A percentile compares a stretch with the other conserved stretches of the same genome.
Conservation (phyloP, 1,140 invertebrate genomes). For the Brachionus sp. region DNA sequence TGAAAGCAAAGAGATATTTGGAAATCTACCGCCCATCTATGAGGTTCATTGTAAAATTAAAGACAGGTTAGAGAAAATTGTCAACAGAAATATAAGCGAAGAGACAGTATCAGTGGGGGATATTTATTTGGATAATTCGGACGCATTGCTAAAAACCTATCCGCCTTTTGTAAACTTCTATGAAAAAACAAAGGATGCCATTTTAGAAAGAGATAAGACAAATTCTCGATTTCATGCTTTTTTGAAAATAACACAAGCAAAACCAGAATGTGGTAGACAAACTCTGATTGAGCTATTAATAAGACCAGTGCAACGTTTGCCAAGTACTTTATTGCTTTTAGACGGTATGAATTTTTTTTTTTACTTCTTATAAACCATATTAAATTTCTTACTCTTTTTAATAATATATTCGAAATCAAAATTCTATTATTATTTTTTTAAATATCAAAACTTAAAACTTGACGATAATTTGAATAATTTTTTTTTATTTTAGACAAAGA, state of each 20-base stretch:
- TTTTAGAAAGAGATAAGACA: constrained; percentile 79
- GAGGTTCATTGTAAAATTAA: constrained; percentile 81
- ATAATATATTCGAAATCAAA: neutral
- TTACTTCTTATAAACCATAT: no score
- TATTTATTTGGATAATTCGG: constrained; percentile 76
- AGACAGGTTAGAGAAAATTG: constrained; percentile 69
- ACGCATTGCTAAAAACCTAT: constrained; percentile 76
- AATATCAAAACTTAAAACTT: no score
- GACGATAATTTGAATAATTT: no score
- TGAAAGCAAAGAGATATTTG: constrained; percentile 92
- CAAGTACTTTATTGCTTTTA: constrained; percentile 85
- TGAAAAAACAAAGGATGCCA: constrained; percentile 88
- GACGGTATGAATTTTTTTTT: no score
- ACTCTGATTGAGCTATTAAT: constrained; percentile 89
- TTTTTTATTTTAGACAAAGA: no score
- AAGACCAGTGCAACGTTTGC: constrained; percentile 88
- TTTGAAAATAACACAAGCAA: constrained; percentile 71
- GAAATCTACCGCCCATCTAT: constrained; percentile 86
- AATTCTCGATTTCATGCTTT: constrained; percentile 95
- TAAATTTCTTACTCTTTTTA: constrained; percentile 1
- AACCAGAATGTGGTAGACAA: constrained; percentile 87
- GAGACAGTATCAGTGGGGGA: constrained; percentile 74
- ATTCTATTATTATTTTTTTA: no score
- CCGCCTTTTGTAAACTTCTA: constrained; percentile 96
- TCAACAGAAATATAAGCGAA: constrained; percentile 70